Evolutionary conservation across 2,113 vertebrate species (phyloP), one percentile per base, ranked within the genome.

Genomic region (Hydropotes inermis): DNA sequence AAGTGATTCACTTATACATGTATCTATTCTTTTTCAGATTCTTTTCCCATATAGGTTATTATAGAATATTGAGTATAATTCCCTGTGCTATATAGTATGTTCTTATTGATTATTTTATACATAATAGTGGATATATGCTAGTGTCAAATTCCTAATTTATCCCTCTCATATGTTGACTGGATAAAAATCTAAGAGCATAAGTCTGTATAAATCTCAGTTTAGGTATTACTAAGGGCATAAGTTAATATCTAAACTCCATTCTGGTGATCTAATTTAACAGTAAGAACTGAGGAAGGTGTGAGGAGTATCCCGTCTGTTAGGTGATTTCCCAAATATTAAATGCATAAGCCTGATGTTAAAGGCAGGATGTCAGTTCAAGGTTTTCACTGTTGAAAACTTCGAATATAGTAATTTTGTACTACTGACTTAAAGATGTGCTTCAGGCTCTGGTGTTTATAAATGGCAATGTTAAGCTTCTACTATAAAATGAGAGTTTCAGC

Each of bases 101-200:
- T 33, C 78, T 81, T 50, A 47, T 12, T 79, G 27, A 50, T 79
- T 79, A 30, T 79, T 79, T 79, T 79, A 50, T 79, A 33, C 19
- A 79, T 79, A 79, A 33, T 81, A 81, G 16, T 81, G 28, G 10
- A 47, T 50, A 81, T 50, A 81, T 81, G 78, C 78, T 81, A 81
- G 15, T 81, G 28, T 47, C 45, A 50, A 6, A 50, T 28, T 81
- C 45, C 28, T 81, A 81, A 81, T 81, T 50, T 81, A 50, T 81
- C 78, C 45, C 78, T 50, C 78, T 47, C 67, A 70, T 87, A 84
- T 74, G 96, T 27, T 47, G 43, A 91, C 52, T 96, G 89, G 43
- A 94, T 94, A 89, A 93, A 97, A 97, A 91, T 70, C 36, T 28
- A 93, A 86, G 28, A 86, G 54, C 89, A 21, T 79, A 95, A 79